Evolutionary conservation across 2,113 vertebrate species (phyloP).

Genomic region (Mesocricetus auratus): DNA sequence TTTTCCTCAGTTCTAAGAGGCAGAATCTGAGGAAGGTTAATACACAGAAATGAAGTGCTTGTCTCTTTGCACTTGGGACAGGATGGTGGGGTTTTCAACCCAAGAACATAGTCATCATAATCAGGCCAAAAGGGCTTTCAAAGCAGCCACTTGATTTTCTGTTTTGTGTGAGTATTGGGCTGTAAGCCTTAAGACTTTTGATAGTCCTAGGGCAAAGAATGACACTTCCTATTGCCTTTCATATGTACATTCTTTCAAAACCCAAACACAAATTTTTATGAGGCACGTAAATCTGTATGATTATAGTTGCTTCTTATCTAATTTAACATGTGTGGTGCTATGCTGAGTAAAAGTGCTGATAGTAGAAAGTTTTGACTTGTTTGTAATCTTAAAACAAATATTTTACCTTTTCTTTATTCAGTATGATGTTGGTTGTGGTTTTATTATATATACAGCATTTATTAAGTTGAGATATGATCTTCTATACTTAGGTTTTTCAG

Average conservation of each 20-base stretch:
- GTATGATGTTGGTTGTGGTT: not conserved
- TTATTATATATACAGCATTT: not conserved
- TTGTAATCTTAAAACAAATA: not conserved
- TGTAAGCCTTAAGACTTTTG: not conserved
- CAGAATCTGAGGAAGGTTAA: not conserved
- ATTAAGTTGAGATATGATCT: not conserved
- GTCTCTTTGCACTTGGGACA: not conserved
- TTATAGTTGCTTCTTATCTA: not conserved
- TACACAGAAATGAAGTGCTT: not conserved
- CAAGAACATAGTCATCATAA: not conserved
- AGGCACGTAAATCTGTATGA: not conserved
- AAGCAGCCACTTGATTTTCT: not conserved
- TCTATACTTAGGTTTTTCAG: not conserved
- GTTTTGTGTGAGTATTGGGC: constrained; percentile 38
- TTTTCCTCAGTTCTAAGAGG: not conserved
- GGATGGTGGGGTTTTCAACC: not conserved
- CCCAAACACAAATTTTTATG: not conserved
- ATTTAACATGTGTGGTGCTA: not conserved
- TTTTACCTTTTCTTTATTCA: not conserved
- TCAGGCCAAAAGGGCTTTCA: constrained; percentile 8
- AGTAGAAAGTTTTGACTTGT: not conserved
- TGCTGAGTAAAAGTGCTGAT: not conserved
- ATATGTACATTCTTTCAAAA: not conserved
- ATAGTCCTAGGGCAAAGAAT: not conserved
- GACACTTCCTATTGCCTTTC: not conserved